phyloP scores from a whole-genome alignment of 2,888 invertebrate genomes.

The Hydroisotoma schaefferi region DNA sequence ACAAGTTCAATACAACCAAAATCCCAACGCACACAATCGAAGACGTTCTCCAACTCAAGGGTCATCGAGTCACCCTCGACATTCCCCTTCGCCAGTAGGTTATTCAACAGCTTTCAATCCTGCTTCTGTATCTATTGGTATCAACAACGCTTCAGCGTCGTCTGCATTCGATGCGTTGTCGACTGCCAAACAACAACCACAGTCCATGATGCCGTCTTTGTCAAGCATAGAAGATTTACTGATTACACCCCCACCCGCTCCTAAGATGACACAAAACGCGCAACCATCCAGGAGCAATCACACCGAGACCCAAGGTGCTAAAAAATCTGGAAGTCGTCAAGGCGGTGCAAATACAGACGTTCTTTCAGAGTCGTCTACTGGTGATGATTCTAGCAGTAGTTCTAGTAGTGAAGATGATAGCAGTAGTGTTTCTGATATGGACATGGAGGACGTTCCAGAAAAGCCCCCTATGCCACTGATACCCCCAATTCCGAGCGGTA shows the following conservation, averaged over 20 bases:
- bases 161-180: constrained; percentile 38
- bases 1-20: constrained; percentile 13
- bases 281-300: constrained; percentile 51
- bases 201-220: constrained; percentile 48
- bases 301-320: constrained; percentile 49
- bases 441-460: constrained; percentile 26
- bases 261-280: constrained; percentile 3
- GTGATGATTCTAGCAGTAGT: constrained; percentile 48
- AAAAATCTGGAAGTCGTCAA: constrained; percentile 65
- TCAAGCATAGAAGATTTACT: constrained; percentile 42
- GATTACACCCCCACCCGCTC: constrained; percentile 19
- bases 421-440: constrained; percentile 18
- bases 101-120: constrained; percentile 21
- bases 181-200: constrained; percentile 50
- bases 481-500: constrained; percentile 10
- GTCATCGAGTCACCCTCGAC: constrained; percentile 8
- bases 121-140: constrained; percentile 58
- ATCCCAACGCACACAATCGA: constrained; percentile 8
- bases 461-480: constrained; percentile 23
- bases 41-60: constrained; percentile 24
- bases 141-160: constrained; percentile 57
- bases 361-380: constrained; percentile 54
- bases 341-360: constrained; percentile 54
- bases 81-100: constrained; percentile 24
- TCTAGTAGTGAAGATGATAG: constrained; percentile 56